Evolutionary conservation across 2,797 vertebrate species (phyloP).

Genomic region (Sciurus carolinensis): DNA sequence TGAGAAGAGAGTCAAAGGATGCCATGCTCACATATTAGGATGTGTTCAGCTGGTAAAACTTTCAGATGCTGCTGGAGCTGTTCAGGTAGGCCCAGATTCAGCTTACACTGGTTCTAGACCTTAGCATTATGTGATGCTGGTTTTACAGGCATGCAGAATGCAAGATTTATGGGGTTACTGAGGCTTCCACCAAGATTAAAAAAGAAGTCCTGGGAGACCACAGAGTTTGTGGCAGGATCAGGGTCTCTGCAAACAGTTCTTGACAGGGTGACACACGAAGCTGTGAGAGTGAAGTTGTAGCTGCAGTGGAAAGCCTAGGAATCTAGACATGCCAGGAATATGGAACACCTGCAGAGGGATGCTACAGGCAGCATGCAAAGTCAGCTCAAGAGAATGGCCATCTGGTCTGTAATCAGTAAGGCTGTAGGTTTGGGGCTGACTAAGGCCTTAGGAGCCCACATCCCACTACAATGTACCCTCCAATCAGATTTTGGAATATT

Average conservation of each 20-base stretch:
- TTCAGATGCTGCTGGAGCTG: too few species aligned
- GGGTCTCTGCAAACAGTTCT: neutral
- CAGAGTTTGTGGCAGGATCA: too few species aligned
- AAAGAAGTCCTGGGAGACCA: too few species aligned
- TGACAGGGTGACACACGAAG: neutral
- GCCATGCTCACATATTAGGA: too few species aligned
- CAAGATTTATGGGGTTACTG: too few species aligned
- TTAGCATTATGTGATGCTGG: too few species aligned
- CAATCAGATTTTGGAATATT: neutral
- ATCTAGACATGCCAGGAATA: too few species aligned
- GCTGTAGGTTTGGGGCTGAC: neutral
- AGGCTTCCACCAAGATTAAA: too few species aligned
- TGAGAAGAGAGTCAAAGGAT: neutral
- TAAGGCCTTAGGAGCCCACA: neutral
- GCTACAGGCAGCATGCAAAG: neutral
- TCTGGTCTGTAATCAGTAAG: neutral
- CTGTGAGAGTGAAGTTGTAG: neutral
- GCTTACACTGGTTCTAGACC: neutral
- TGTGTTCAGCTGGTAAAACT: too few species aligned
- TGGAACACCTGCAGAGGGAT: neutral
- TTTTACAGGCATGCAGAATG: too few species aligned
- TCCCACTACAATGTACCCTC: neutral
- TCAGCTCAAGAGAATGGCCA: neutral
- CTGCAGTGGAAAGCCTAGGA: too few species aligned
- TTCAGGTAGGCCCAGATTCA: neutral